These are phyloP conservation scores for Gerris buenoi DNA, from an alignment of 1,140 invertebrate species.

Conservation along the genomic window DNA sequence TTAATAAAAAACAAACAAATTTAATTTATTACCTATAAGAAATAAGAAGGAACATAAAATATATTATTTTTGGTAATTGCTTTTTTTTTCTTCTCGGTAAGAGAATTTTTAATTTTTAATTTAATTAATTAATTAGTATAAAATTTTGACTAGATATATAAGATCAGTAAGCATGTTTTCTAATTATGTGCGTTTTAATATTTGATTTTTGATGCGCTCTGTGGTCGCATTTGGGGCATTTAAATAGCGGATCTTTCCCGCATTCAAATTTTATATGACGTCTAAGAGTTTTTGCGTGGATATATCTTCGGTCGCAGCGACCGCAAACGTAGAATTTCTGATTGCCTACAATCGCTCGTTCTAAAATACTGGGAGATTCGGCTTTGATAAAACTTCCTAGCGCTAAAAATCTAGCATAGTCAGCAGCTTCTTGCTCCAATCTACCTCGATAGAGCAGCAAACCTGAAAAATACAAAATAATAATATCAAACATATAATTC, in stretches of 20 bases:
- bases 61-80: no score
- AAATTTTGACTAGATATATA: no score
- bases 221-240: slow-evolving; percentile 35
- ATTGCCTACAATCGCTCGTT: background rate
- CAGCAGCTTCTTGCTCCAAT: background rate
- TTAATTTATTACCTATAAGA: no score
- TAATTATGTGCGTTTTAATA: slow-evolving; percentile 31
- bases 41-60: no score
- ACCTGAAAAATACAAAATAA: no score
- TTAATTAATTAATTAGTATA: no score
- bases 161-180: slow-evolving; percentile 7
- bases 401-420: background rate
- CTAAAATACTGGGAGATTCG: background rate
- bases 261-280: slow-evolving; percentile 41
- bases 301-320: slow-evolving; percentile 33
- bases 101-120: no score
- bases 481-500: no score
- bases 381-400: background rate
- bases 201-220: slow-evolving; percentile 36
- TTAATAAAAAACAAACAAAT: no score
- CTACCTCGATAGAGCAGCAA: background rate
- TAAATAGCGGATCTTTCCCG: slow-evolving; percentile 37
- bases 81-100: no score
- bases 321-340: slow-evolving; percentile 21
- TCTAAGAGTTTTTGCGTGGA: slow-evolving; percentile 33